Percentiles rank a stretch among this genome's conserved stretches.
These are phyloP conservation scores for Podarcis muralis DNA, from an alignment of 2,113 vertebrate species.

Conservation along the genomic window DNA sequence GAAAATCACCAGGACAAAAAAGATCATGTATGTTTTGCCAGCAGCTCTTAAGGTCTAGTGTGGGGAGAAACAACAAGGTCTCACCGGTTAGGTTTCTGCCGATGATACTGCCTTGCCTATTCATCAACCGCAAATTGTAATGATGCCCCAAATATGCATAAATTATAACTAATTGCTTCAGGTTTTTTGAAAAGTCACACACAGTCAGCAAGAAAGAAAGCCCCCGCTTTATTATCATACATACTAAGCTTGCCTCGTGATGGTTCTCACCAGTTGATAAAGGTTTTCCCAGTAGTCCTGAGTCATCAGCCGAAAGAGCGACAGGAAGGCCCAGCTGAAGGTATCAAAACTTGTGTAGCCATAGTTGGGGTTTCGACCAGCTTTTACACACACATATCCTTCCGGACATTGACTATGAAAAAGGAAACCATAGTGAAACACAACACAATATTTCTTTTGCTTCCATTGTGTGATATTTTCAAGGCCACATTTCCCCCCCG, in stretches of 20 bases:
- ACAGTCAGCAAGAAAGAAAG: neutral
- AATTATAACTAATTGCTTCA: neutral
- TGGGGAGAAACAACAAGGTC: slow-evolving; percentile 27
- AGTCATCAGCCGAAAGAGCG: slow-evolving; percentile 96
- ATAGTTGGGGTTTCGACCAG: slow-evolving; percentile 90
- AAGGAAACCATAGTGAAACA: slow-evolving; percentile 8
- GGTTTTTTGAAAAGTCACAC: neutral
- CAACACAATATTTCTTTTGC: slow-evolving; percentile 3
- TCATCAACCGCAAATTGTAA: neutral
- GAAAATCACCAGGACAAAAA: slow-evolving; percentile 96
- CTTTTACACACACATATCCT: slow-evolving; percentile 82
- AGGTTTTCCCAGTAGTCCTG: slow-evolving; percentile 97
- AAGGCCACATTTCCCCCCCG: neutral
- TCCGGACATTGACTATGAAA: slow-evolving; percentile 88
- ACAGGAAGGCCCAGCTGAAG: slow-evolving; percentile 96
- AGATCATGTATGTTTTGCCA: slow-evolving; percentile 96
- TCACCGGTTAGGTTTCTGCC: neutral
- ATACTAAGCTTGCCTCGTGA: slow-evolving; percentile 12
- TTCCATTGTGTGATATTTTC: slow-evolving; percentile 9
- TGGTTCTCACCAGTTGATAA: slow-evolving; percentile 87
- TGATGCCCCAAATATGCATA: neutral
- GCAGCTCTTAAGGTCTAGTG: slow-evolving; percentile 88
- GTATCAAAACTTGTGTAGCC: slow-evolving; percentile 95
- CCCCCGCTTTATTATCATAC: neutral
- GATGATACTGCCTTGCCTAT: neutral